These are phyloP conservation scores for Hydractinia symbiolongicarpus DNA, from an alignment of 30 jellyfish, hydroid and myxozoan genomes.

Conservation along the genomic window DNA sequence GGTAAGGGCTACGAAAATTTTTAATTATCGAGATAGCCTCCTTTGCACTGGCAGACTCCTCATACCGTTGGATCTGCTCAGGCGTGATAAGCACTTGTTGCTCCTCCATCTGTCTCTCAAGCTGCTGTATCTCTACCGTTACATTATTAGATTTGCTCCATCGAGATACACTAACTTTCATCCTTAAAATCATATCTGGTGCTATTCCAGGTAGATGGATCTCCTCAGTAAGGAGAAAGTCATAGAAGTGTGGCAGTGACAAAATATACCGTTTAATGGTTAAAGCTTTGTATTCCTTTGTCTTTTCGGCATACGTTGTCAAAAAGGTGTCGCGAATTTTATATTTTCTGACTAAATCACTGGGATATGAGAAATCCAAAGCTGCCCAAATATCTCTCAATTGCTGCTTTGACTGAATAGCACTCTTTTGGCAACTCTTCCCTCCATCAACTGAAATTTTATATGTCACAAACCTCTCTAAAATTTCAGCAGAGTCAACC, in stretches of 20 bases:
- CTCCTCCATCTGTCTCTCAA: not conserved
- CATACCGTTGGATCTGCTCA: not conserved
- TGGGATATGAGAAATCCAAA: not conserved
- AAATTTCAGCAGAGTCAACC: not conserved
- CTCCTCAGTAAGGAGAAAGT: not conserved
- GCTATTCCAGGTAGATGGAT: not conserved
- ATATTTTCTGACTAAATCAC: not conserved
- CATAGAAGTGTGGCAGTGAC: not conserved
- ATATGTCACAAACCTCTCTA: not conserved
- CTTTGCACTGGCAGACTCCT: not conserved
- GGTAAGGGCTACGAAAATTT: not conserved
- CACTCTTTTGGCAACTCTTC: not conserved
- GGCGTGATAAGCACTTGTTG: not conserved
- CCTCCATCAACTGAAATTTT: slow-evolving; percentile 4
- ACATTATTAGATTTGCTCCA: not conserved
- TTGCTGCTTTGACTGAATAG: not conserved
- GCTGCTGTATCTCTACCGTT: not conserved
- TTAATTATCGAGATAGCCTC: not conserved
- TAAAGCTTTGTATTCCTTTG: not conserved
- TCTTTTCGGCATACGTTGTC: not conserved
- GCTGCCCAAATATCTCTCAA: not conserved
- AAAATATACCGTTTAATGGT: not conserved
- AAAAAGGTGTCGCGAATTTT: not conserved
- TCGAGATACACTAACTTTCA: not conserved
- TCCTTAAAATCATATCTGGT: not conserved